Evolutionary conservation across 2,797 vertebrate species (phyloP).

Genomic region (Cryptoblepharus egeriae): DNA sequence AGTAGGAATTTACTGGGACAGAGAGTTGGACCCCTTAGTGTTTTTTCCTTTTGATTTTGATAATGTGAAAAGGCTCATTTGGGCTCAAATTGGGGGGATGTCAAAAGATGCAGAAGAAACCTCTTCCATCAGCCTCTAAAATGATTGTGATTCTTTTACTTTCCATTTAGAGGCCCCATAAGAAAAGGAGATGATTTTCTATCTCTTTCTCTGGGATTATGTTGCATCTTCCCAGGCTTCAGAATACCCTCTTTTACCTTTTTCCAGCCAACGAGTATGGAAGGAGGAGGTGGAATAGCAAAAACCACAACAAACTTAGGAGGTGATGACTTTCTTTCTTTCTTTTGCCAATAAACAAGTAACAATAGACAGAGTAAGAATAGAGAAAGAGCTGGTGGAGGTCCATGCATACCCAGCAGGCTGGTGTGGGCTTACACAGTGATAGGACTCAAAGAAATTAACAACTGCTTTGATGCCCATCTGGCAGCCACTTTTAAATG

Average conservation of each 20-base stretch:
- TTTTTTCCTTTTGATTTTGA: slow-evolving; percentile 2
- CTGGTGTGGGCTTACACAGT: no score
- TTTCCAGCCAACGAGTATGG: no score
- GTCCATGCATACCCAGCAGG: no score
- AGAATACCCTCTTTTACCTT: not conserved
- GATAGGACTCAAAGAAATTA: no score
- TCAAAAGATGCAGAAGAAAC: not conserved
- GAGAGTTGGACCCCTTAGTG: not conserved
- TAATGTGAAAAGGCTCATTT: not conserved
- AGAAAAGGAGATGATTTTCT: not conserved
- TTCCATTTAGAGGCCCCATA: not conserved
- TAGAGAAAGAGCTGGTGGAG: no score
- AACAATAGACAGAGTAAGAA: no score
- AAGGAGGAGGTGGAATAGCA: no score
- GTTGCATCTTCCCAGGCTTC: not conserved
- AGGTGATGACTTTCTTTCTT: no score
- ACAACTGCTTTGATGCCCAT: no score
- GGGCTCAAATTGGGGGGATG: not conserved
- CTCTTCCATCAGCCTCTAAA: not conserved
- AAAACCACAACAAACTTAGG: no score
- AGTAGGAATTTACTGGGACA: not conserved
- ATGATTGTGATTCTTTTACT: not conserved
- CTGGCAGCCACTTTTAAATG: no score
- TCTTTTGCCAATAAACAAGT: no score
- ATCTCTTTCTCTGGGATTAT: not conserved